phyloP scores from a whole-genome alignment of 1,140 invertebrate genomes.

The Hyposmocoma kahamanoa region DNA sequence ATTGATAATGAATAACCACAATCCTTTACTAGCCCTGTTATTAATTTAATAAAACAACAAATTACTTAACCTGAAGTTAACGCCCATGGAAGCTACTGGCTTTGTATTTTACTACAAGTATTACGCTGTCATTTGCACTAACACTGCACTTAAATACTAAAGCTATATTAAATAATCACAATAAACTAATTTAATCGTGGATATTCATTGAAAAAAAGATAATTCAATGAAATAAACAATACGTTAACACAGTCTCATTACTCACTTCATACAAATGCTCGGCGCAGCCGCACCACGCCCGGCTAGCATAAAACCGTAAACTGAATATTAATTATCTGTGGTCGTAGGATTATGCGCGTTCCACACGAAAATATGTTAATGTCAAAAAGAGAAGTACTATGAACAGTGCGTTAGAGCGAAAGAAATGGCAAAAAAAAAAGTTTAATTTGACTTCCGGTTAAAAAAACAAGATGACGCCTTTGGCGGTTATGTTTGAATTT shows the following conservation, averaged over 20 bases:
- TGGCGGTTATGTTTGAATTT: too few species aligned
- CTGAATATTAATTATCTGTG: conserved; percentile 4
- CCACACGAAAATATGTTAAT: too few species aligned
- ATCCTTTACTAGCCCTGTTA: conserved; percentile 41
- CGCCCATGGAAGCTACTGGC: conserved; percentile 55
- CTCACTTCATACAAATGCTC: conserved; percentile 47
- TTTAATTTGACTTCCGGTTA: too few species aligned
- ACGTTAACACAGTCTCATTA: conserved; percentile 42
- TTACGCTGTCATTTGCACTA: conserved; percentile 21
- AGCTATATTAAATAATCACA: conserved; percentile 11
- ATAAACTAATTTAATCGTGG: conserved; percentile 5
- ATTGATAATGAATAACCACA: not conserved
- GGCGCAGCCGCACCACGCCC: conserved; percentile 66
- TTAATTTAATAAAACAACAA: conserved; percentile 61
- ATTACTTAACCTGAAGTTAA: conserved; percentile 59
- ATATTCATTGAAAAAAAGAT: conserved; percentile 30
- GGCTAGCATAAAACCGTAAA: conserved; percentile 32
- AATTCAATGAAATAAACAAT: conserved; percentile 43
- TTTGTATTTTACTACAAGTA: conserved; percentile 29
- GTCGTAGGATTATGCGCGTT: not conserved
- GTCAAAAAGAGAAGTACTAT: too few species aligned
- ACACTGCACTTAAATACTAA: conserved; percentile 13
- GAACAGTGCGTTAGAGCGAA: too few species aligned
- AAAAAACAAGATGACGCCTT: too few species aligned
- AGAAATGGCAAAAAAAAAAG: too few species aligned